Percentiles rank a stretch among this genome's conserved stretches.
These are phyloP conservation scores for Rhaphigaster nebulosa DNA, from an alignment of 2,888 invertebrate genomes.

Conservation along the genomic window DNA sequence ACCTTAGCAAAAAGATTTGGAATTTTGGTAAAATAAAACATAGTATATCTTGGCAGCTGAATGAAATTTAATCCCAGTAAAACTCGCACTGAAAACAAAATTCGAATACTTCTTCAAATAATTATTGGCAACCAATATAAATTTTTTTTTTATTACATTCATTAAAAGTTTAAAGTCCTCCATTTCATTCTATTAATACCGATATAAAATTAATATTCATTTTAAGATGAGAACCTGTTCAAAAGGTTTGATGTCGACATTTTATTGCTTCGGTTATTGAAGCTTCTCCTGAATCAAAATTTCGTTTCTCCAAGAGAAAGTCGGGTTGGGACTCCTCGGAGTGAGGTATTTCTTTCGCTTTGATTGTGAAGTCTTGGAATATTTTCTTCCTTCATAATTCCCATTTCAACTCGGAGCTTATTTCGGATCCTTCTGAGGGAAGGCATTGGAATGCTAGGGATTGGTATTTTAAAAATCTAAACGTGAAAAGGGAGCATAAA, in stretches of 20 bases:
- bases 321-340: not conserved
- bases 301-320: conserved; percentile 40
- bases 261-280: not conserved
- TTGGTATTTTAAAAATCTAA: conserved; percentile 35
- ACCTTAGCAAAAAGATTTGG: too few relatives aligned
- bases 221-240: not conserved
- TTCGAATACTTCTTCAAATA: too few relatives aligned
- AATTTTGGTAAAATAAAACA: too few relatives aligned
- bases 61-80: too few relatives aligned
- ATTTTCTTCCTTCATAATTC: conserved; percentile 34
- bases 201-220: not conserved
- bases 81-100: too few relatives aligned
- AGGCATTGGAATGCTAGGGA: not conserved
- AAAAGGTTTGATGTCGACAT: not conserved
- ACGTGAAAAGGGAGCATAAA: conserved; percentile 18
- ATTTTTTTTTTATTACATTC: too few relatives aligned
- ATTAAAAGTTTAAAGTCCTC: too few relatives aligned
- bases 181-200: too few relatives aligned
- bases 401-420: conserved; percentile 17
- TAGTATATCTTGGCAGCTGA: too few relatives aligned
- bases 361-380: conserved; percentile 10
- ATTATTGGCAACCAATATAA: too few relatives aligned
- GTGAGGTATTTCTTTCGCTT: not conserved
- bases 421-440: not conserved
- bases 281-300: not conserved